Percentiles rank a stretch among this genome's conserved stretches.
phyloP scores from a whole-genome alignment of 1,140 invertebrate species.

The Lordiphosa collinella region DNA sequence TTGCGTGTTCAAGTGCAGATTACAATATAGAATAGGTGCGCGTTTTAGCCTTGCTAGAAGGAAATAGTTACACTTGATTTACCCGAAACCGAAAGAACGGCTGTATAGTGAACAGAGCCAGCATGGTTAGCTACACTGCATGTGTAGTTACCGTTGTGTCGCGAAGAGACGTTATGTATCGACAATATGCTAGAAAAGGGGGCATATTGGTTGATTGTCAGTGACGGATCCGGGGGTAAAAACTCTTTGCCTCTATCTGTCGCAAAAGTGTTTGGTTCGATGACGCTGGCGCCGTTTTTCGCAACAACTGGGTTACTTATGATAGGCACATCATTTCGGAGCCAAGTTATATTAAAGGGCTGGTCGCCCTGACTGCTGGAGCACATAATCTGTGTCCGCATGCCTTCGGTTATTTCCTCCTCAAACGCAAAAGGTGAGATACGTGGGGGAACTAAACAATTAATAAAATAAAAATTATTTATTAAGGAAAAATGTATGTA shows the following conservation, averaged over 20 bases:
- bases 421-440: slow-evolving; percentile 84
- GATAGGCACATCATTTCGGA: slow-evolving; percentile 81
- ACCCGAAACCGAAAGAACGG: slow-evolving; percentile 86
- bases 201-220: slow-evolving; percentile 79
- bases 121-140: slow-evolving; percentile 84
- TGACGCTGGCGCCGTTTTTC: slow-evolving; percentile 1
- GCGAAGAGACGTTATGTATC: slow-evolving; percentile 83
- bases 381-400: slow-evolving; percentile 88
- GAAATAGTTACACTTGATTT: slow-evolving; percentile 54
- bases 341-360: slow-evolving; percentile 87
- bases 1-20: slow-evolving; percentile 33
- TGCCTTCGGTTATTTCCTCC: slow-evolving; percentile 85
- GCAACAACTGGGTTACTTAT: slow-evolving; percentile 22
- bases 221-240: slow-evolving; percentile 46
- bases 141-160: slow-evolving; percentile 85
- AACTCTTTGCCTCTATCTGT: slow-evolving; percentile 26
- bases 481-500: not conserved
- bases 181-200: slow-evolving; percentile 82
- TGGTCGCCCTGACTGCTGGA: slow-evolving; percentile 88
- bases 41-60: slow-evolving; percentile 15
- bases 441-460: slow-evolving; percentile 83
- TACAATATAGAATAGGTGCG: slow-evolving; percentile 19
- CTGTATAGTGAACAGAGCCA: slow-evolving; percentile 82
- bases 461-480: slow-evolving; percentile 31
- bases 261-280: slow-evolving; percentile 1